Percentiles rank a stretch among this genome's conserved stretches.
These are phyloP conservation scores for Palythoa heliodiscus DNA, from an alignment of 92 coral and sea anemone species.

Conservation along the genomic window DNA sequence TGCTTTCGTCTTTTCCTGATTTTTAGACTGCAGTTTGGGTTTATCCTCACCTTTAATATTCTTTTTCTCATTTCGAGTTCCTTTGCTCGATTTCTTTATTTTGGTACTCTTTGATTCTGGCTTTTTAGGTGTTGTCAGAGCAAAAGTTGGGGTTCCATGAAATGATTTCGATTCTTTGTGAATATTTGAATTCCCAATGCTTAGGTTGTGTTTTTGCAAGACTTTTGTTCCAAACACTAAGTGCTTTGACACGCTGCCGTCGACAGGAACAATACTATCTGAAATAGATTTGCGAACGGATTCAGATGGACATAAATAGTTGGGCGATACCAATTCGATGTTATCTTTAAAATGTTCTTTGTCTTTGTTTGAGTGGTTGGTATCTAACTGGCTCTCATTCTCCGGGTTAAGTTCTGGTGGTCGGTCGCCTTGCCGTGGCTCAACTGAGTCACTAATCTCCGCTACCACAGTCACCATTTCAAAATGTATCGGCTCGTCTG, in stretches of 20 bases:
- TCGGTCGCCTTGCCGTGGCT: not conserved
- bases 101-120: not conserved
- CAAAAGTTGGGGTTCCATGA: not conserved
- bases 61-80: not conserved
- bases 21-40: not conserved
- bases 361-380: not conserved
- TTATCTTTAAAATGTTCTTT: not conserved
- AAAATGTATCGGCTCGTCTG: no score
- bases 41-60: not conserved
- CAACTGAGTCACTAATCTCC: not conserved
- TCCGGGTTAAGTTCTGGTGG: not conserved
- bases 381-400: not conserved
- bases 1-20: not conserved
- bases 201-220: not conserved
- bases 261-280: not conserved
- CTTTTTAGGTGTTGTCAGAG: not conserved
- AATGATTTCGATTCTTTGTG: constrained; percentile 1
- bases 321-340: not conserved
- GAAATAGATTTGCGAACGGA: not conserved
- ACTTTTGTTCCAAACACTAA: not conserved
- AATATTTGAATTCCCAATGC: not conserved
- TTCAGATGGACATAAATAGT: not conserved
- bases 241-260: not conserved
- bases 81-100: not conserved
- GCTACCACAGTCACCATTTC: not conserved